Conservation (phyloP, 2,113 vertebrate species). For the Scartelaos histophorus region DNA sequence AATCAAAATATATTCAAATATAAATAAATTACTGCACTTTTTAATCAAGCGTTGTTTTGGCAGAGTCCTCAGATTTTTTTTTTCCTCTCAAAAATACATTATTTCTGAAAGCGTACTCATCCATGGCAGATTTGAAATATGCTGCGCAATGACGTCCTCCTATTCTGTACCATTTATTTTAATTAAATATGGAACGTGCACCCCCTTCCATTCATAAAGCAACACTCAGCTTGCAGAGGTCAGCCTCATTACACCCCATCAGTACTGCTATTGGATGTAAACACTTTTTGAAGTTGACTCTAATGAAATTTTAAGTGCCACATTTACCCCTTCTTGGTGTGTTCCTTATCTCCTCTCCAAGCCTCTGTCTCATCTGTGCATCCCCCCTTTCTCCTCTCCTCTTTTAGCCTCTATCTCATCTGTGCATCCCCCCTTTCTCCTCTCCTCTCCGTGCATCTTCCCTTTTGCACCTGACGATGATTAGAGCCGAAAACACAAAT, state of each 20-base stretch:
- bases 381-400: constrained; percentile 13
- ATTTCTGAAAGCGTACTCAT: too few relatives aligned
- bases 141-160: too few relatives aligned
- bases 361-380: constrained; percentile 10
- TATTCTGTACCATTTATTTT: background rate
- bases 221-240: constrained; percentile 3
- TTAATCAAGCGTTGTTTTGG: too few relatives aligned
- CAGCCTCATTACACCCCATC: constrained; percentile 1
- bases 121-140: too few relatives aligned
- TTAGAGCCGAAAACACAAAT: constrained; percentile 78
- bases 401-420: background rate
- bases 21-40: too few relatives aligned
- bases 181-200: background rate
- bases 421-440: constrained; percentile 18
- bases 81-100: too few relatives aligned
- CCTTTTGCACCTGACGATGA: constrained; percentile 68
- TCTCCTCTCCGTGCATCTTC: constrained; percentile 19
- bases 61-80: too few relatives aligned
- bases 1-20: too few relatives aligned
- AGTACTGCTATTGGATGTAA: constrained; percentile 23
- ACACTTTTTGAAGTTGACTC: constrained; percentile 32
- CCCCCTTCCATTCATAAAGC: too few relatives aligned
- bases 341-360: constrained; percentile 9
- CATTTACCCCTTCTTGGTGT: constrained; percentile 7
- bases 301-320: constrained; percentile 50